Evolutionary conservation across 2,113 vertebrate genomes (phyloP), one percentile per base, ranked within the genome.

Genomic region (Tangachromis dhanisi): DNA sequence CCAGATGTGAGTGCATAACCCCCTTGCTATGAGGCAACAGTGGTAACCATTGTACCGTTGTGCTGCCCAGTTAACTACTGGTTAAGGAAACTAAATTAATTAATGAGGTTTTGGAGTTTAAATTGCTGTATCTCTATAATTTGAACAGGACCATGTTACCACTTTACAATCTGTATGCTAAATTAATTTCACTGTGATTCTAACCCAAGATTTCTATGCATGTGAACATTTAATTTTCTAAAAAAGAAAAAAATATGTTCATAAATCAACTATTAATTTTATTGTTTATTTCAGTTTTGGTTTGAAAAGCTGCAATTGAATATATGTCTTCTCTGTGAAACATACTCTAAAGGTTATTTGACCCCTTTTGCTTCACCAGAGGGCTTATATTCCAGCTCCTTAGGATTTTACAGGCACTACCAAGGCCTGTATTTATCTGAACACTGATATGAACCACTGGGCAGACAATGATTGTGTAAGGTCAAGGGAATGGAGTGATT

Each of bases 401-500:
- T 3, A 54, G 61, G 11, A 40, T 26, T 73, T 0, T 10, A 13
- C 5, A 10, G 51, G 21, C 63, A 51, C 59, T 92, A 92, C 90
- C 80, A 87, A 89, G 91, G 80, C 85, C 84, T 26, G 81, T 71
- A 91, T 86, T 86, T 86, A 84, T 92, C 83, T 66, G 63, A 42
- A 55, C 3, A 16, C 45, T 71, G 71, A 81, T 54, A 45, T 63
- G 81, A 91, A 47, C 85, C 81, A 35, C 26, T 76, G 90, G 55
- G 45, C 81, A 68, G 68, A 68, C 79, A 61, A 19, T 66, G 61
- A 61, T 78, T 83, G 82, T 47, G 17, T 83, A 57, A 89, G 86
- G 87, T 93, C 91, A 91, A 90, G 82, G 86, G 35, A 87, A n/a
- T 9, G 17, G 33, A 45, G 71, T 80, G 76, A 90, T 91, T 84